phyloP scores from a whole-genome alignment of 2,888 invertebrate genomes.

The Melanotus villosus region DNA sequence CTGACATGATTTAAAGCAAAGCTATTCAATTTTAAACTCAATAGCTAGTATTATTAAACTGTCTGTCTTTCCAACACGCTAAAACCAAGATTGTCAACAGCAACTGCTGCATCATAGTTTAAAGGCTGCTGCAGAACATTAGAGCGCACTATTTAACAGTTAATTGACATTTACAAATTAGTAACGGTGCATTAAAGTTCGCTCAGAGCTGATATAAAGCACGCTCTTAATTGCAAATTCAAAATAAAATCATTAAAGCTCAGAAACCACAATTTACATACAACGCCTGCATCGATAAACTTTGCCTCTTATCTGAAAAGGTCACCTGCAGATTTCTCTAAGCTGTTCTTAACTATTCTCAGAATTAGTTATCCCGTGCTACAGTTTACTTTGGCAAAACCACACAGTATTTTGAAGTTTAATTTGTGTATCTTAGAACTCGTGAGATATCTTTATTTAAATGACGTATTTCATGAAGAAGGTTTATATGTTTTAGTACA shows the following conservation, averaged over 20 bases:
- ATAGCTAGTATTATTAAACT: slow-evolving; percentile 27
- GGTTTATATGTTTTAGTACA: too few relatives aligned
- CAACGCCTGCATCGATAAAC: background rate
- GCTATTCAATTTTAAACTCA: background rate
- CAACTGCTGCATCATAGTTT: slow-evolving; percentile 42
- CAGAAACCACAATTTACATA: slow-evolving; percentile 10
- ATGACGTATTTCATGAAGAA: too few relatives aligned
- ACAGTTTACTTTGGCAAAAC: too few relatives aligned
- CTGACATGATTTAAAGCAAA: background rate
- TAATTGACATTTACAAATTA: slow-evolving; percentile 40
- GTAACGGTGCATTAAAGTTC: slow-evolving; percentile 30
- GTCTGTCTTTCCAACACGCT: slow-evolving; percentile 19
- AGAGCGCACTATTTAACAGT: slow-evolving; percentile 37
- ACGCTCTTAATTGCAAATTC: slow-evolving; percentile 15
- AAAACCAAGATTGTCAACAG: slow-evolving; percentile 40
- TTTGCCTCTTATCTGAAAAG: background rate
- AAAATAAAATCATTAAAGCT: slow-evolving; percentile 2
- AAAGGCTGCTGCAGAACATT: slow-evolving; percentile 31
- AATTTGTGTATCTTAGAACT: too few relatives aligned
- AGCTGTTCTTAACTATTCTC: too few relatives aligned
- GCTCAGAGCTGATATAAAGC: slow-evolving; percentile 22
- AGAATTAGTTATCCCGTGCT: background rate
- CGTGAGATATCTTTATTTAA: too few relatives aligned
- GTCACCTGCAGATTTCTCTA: background rate
- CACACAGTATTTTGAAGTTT: too few relatives aligned